A percentile compares a stretch with the other conserved stretches of the same genome.
phyloP scores from a whole-genome alignment of 2,113 vertebrate genomes.

The Oreochromis spilurus region DNA sequence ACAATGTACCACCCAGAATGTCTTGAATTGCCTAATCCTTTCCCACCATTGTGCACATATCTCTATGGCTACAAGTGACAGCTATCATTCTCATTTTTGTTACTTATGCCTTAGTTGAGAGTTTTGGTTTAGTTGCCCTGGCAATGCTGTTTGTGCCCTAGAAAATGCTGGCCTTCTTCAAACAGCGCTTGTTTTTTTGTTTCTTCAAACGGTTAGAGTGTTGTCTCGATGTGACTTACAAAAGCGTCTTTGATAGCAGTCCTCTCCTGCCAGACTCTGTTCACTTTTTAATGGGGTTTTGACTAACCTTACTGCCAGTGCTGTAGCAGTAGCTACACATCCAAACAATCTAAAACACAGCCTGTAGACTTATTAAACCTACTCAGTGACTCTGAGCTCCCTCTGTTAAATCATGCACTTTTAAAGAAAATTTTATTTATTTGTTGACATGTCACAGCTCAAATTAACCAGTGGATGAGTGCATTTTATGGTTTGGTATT shows the following conservation, averaged over 20 bases:
- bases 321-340: neutral
- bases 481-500: conserved; percentile 39
- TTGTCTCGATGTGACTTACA: conserved; percentile 14
- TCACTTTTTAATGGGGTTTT: conserved; percentile 26
- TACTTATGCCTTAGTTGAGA: neutral
- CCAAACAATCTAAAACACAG: conserved; percentile 8
- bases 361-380: neutral
- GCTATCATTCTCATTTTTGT: neutral
- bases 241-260: conserved; percentile 25
- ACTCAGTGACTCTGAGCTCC: neutral
- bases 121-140: neutral
- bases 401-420: neutral
- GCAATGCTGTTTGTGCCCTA: neutral
- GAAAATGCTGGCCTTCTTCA: conserved; percentile 18
- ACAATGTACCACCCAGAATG: conserved; percentile 27
- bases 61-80: neutral
- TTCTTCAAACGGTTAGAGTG: neutral
- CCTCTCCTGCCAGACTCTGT: neutral
- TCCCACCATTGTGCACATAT: conserved; percentile 33
- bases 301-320: conserved; percentile 21
- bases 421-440: neutral
- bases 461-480: conserved; percentile 23
- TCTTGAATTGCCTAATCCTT: conserved; percentile 31
- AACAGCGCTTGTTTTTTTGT: neutral
- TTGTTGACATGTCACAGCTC: neutral